Percentiles rank a stretch among this genome's conserved stretches.
Evolutionary conservation across 2,113 vertebrate genomes (phyloP).

Genomic region (Chelonoidis abingdonii): DNA sequence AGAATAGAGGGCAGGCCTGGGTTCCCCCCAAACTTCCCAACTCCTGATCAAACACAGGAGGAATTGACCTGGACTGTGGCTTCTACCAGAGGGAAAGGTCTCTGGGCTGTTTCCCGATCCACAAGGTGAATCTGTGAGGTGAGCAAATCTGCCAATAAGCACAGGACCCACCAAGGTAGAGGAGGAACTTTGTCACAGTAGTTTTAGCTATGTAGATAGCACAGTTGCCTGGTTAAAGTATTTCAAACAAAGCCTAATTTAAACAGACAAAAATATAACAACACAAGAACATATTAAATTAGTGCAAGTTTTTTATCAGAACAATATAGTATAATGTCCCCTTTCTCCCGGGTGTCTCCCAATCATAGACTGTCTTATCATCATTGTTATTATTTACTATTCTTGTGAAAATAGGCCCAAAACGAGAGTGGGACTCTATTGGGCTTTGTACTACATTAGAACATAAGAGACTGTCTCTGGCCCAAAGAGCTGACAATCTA

Average conservation of each 20-base stretch:
- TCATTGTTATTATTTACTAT: background rate
- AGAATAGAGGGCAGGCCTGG: too few relatives aligned
- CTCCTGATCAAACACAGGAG: too few relatives aligned
- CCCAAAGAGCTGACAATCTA: background rate
- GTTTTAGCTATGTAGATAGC: background rate
- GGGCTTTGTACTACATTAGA: background rate
- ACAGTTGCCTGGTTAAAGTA: background rate
- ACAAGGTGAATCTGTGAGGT: too few relatives aligned
- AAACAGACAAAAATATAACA: background rate
- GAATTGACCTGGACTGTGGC: too few relatives aligned
- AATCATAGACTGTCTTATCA: background rate
- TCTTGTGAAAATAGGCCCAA: background rate
- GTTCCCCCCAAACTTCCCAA: too few relatives aligned
- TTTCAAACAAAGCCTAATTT: background rate
- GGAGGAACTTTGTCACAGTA: too few relatives aligned
- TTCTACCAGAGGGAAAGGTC: too few relatives aligned
- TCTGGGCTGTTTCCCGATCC: too few relatives aligned
- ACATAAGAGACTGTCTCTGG: background rate
- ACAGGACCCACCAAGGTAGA: too few relatives aligned
- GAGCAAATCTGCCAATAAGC: too few relatives aligned
- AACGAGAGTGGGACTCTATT: background rate
- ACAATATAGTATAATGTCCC: background rate
- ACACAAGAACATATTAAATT: background rate
- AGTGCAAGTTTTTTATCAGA: background rate
- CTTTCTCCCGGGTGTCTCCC: background rate